phyloP scores from a whole-genome alignment of 2,888 invertebrate species.

The Nudaria mundana region DNA sequence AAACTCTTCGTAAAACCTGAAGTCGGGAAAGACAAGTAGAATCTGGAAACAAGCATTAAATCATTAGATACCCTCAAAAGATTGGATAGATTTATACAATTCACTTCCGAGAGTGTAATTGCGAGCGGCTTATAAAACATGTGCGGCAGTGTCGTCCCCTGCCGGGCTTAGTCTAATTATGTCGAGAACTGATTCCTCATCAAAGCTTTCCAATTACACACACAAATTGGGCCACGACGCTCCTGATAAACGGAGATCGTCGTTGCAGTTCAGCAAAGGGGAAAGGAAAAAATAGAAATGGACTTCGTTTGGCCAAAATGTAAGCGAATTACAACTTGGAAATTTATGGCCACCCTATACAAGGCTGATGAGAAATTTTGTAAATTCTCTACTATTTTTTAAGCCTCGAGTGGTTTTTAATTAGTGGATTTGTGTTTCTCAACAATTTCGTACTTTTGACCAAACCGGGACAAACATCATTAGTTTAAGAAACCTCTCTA shows the following conservation, averaged over 20 bases:
- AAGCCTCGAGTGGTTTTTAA: not conserved
- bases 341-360: constrained; percentile 5
- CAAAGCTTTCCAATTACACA: constrained; percentile 48
- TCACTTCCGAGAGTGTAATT: not conserved
- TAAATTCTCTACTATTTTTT: not conserved
- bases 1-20: too few species aligned
- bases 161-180: constrained; percentile 47
- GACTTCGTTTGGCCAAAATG: constrained; percentile 8
- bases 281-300: constrained; percentile 7
- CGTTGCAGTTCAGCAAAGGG: constrained; percentile 10
- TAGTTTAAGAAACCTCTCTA: not conserved
- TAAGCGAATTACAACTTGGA: constrained; percentile 1
- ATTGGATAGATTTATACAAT: not conserved
- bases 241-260: constrained; percentile 11
- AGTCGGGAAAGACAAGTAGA: too few species aligned
- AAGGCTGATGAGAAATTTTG: constrained; percentile 1
- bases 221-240: constrained; percentile 45
- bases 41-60: too few species aligned
- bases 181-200: constrained; percentile 50
- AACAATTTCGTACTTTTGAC: not conserved
- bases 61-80: too few species aligned
- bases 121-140: constrained; percentile 1
- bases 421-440: not conserved
- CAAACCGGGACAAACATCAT: not conserved
- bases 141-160: constrained; percentile 8